Evolutionary conservation across 2,888 invertebrate species (phyloP), one percentile per base, ranked within the genome.

Genomic region (Tinea trinotella): DNA sequence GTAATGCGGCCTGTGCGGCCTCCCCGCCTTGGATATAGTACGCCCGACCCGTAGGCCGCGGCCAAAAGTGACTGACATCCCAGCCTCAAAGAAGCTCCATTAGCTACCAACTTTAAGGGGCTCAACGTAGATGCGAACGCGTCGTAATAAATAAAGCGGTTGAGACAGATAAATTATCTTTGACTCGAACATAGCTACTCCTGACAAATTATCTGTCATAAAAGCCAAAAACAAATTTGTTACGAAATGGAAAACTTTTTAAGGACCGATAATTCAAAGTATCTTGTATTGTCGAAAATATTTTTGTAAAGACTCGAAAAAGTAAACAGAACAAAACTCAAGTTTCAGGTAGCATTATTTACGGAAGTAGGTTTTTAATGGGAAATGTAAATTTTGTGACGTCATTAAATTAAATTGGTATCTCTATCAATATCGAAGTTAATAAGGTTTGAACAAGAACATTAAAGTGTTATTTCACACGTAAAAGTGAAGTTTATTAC

Each of bases 141-240:
- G 76, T 76, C 76, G 76, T 76, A 82, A 83, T 83, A 84, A 84
- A 83, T 84, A 83, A 83, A 78, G 76, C 74, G 73, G 72, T 75
- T 71, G 80, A 83, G 82, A 82, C 81, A 82, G 80, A 84, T 83
- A 83, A 83, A 83, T 84, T 83, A 83, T 81, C 78, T 83, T 83
- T 81, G 83, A 81, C 81, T 84, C 70, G 73, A 71, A 70, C 74
- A 75, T 71, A 74, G 78, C 73, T 70, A 76, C 75, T 71, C 72
- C 70, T 81, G 81, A 84, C 81, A 82, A 83, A 84, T 83, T 80
- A 75, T 76, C 77, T 78, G 81, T 81, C 83, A 81, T 81, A 82
- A 77, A 76, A 76, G 75, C 75, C 74, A 74, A 79, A 82, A 79
- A 78, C 77, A 80, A 81, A 80, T 78, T 82, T 78, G 74, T 74